A percentile compares a stretch with the other conserved stretches of the same genome.
Conservation (phyloP, 1,140 invertebrate species). For the Rhopalosiphum maidis region DNA sequence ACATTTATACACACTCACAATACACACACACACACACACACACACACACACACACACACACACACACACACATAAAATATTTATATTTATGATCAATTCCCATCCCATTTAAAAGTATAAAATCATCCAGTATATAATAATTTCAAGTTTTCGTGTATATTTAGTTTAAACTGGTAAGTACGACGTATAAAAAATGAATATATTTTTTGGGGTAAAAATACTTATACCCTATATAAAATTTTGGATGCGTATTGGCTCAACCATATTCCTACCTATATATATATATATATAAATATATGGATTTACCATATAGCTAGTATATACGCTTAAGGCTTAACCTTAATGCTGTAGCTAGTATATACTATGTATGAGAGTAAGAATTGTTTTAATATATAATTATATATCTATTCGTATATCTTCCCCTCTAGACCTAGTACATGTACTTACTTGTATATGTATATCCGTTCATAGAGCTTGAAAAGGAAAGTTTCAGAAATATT, state of each 20-base stretch:
- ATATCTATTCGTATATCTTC: neutral
- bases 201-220: neutral
- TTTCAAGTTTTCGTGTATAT: neutral
- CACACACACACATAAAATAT: too few relatives aligned
- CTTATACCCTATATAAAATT: neutral
- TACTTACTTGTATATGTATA: neutral
- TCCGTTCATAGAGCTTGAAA: neutral
- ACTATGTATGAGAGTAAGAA: neutral
- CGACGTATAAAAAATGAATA: neutral
- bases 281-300: neutral
- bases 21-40: too few relatives aligned
- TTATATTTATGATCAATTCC: neutral
- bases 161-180: neutral
- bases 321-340: too few relatives aligned
- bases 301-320: neutral
- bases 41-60: neutral
- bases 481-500: neutral
- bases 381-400: neutral
- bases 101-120: neutral
- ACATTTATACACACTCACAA: neutral
- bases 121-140: neutral
- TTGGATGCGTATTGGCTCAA: neutral
- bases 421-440: neutral
- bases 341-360: neutral
- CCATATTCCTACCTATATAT: neutral